Percentiles rank a stretch among this genome's conserved stretches.
Conservation (phyloP, 2,113 vertebrate genomes). For the Fulica atra region DNA sequence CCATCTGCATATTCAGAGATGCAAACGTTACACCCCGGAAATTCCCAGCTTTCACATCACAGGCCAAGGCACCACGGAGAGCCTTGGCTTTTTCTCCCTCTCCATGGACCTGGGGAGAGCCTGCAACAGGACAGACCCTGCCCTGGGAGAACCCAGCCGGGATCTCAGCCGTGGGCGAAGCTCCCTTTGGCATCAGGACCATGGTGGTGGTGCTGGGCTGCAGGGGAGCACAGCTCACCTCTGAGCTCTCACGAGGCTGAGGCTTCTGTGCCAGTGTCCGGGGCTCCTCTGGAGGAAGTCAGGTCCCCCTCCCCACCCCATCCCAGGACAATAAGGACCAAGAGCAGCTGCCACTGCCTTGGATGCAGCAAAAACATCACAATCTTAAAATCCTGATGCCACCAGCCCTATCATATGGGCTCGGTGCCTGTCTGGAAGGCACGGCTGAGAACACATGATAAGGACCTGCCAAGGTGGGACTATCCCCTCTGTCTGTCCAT, state of each 20-base stretch:
- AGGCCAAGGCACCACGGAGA: not conserved
- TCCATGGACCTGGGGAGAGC: not conserved
- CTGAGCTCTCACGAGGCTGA: not conserved
- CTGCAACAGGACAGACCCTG: fast-evolving
- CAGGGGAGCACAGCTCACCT: not conserved
- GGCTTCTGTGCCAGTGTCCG: not conserved
- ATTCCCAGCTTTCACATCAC: slow-evolving; percentile 1
- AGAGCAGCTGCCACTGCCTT: not conserved
- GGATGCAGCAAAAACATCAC: fast-evolving
- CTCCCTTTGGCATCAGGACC: fast-evolving
- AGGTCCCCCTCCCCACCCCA: no score
- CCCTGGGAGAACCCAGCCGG: not conserved
- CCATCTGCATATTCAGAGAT: slow-evolving; percentile 8
- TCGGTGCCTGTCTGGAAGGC: not conserved
- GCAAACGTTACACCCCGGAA: slow-evolving; percentile 43
- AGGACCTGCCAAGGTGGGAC: not conserved
- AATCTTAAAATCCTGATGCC: not conserved
- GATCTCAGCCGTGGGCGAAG: fast-evolving
- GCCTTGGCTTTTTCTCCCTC: not conserved
- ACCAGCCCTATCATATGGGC: fast-evolving
- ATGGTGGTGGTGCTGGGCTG: fast-evolving
- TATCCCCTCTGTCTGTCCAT: not conserved
- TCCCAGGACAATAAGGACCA: not conserved
- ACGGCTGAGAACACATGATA: not conserved
- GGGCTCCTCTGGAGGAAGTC: not conserved